These are phyloP conservation scores for Maccullochella peelii DNA, from an alignment of 2,113 vertebrate genomes.

Conservation along the genomic window DNA sequence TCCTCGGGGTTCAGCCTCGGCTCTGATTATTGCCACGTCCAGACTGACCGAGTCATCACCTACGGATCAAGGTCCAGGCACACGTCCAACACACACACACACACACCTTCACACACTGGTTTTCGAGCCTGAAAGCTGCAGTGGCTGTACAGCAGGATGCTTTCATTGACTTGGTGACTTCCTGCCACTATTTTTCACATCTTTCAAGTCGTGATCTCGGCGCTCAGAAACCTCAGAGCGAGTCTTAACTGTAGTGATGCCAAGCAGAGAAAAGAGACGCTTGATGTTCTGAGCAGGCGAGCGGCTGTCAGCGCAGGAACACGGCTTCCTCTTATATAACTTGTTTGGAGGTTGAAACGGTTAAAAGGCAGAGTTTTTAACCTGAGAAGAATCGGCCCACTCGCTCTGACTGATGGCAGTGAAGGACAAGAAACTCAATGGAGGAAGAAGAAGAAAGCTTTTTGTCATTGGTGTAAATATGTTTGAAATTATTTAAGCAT, in stretches of 20 bases:
- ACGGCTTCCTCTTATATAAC: slow-evolving; percentile 11
- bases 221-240: not conserved
- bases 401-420: not conserved
- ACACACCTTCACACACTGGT: not conserved
- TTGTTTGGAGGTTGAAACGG: not conserved
- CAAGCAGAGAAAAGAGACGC: slow-evolving; percentile 14
- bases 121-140: slow-evolving; percentile 15
- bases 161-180: slow-evolving; percentile 27
- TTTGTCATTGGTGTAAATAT: not conserved
- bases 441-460: not conserved
- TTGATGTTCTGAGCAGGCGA: not conserved
- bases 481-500: not conserved
- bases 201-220: slow-evolving; percentile 18
- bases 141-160: slow-evolving; percentile 27
- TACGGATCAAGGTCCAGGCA: not conserved
- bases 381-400: not conserved
- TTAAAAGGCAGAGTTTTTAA: not conserved
- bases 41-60: slow-evolving; percentile 15
- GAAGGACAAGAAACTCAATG: not conserved
- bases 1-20: not conserved
- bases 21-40: slow-evolving; percentile 8
- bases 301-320: slow-evolving; percentile 11
- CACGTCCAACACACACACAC: not conserved
- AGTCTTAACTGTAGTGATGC: slow-evolving; percentile 19
- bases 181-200: slow-evolving; percentile 25